Evolutionary conservation across 1,140 invertebrate species (phyloP).

Genomic region (Bactericera cockerelli): DNA sequence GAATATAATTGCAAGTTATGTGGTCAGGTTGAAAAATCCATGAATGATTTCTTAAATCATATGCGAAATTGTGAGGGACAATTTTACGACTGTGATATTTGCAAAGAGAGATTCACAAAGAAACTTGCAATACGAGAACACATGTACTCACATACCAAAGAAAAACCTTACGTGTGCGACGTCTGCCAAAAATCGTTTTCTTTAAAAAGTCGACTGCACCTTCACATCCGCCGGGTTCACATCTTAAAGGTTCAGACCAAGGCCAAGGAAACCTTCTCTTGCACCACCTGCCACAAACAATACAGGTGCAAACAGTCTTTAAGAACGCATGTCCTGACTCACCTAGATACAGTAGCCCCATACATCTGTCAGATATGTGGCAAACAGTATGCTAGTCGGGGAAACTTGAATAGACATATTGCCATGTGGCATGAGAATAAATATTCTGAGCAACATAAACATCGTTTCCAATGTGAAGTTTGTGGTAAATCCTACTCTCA

Average conservation of each 20-base stretch:
- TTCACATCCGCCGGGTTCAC: not conserved
- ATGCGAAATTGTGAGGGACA: not conserved
- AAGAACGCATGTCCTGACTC: not conserved
- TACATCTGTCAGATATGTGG: slow-evolving; percentile 1
- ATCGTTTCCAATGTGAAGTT: slow-evolving; percentile 24
- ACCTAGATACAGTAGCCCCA: not conserved
- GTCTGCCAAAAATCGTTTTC: not conserved
- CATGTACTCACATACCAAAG: slow-evolving; percentile 1
- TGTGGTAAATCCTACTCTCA: slow-evolving; percentile 31
- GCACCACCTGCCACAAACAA: not conserved
- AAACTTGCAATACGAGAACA: not conserved
- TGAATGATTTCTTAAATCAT: not conserved
- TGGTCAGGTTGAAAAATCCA: not conserved
- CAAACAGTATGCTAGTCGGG: not conserved
- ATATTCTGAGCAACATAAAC: not conserved
- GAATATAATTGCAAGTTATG: not conserved
- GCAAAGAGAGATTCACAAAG: slow-evolving; percentile 1
- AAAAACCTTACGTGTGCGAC: not conserved
- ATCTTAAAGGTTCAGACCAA: not conserved
- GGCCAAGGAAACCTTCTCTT: not conserved
- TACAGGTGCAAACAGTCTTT: not conserved
- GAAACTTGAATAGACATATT: slow-evolving; percentile 7
- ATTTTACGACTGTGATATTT: slow-evolving; percentile 1
- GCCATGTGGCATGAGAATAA: not conserved
- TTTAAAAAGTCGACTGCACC: not conserved